Evolutionary conservation across 2,888 invertebrate genomes (phyloP).

Genomic region (Cephus pygmeus): DNA sequence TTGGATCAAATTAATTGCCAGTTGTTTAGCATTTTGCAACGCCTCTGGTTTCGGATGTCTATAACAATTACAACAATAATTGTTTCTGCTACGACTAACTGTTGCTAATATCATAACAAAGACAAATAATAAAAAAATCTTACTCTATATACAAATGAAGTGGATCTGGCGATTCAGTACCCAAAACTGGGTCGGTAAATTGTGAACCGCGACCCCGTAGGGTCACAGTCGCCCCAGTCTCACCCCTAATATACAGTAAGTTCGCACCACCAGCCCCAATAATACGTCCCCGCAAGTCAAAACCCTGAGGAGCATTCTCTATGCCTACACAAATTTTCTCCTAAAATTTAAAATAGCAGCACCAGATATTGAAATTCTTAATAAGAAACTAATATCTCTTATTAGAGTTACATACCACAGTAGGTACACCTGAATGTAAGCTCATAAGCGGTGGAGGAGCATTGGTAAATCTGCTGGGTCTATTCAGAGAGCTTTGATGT

Average conservation of each 20-base stretch:
- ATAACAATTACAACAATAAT: slow-evolving; percentile 28
- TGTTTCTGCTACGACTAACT: slow-evolving; percentile 8
- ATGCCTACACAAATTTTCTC: slow-evolving; percentile 84
- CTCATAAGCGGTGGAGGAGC: slow-evolving; percentile 67
- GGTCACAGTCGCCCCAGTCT: slow-evolving; percentile 82
- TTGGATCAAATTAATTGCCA: slow-evolving; percentile 82
- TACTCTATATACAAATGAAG: slow-evolving; percentile 81
- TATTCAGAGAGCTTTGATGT: slow-evolving; percentile 60
- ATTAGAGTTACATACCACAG: slow-evolving; percentile 47
- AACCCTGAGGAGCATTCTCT: slow-evolving; percentile 80
- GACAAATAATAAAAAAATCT: slow-evolving; percentile 43
- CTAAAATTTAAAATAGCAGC: slow-evolving; percentile 44
- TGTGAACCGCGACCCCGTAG: slow-evolving; percentile 77
- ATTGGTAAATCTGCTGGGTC: slow-evolving; percentile 64
- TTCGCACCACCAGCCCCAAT: slow-evolving; percentile 79
- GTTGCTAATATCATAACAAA: neutral
- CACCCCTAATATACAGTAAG: slow-evolving; percentile 80
- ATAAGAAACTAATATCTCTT: neutral
- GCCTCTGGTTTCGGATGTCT: slow-evolving; percentile 78
- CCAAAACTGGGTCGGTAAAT: slow-evolving; percentile 70
- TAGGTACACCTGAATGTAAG: slow-evolving; percentile 60
- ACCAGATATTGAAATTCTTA: neutral
- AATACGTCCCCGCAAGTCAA: slow-evolving; percentile 80
- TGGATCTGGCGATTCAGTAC: slow-evolving; percentile 76
- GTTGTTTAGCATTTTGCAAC: slow-evolving; percentile 76